These are phyloP conservation scores for Turritopsis dohrnii DNA, from an alignment of 30 jellyfish, hydroid and myxozoan species.

Conservation along the genomic window DNA sequence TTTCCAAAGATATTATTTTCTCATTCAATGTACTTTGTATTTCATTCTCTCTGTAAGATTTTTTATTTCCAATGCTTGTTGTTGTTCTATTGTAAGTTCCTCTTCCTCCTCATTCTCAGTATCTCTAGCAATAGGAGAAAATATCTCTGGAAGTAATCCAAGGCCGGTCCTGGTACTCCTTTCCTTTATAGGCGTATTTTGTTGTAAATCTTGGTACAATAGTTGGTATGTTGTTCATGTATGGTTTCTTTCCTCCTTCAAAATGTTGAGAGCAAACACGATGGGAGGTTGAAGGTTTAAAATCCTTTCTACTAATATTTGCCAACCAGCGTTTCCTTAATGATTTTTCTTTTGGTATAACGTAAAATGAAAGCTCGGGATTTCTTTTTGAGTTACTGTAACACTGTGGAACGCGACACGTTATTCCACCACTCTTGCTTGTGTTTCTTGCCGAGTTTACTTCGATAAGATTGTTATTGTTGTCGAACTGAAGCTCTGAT, in stretches of 20 bases:
- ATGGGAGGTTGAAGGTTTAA: slow-evolving; percentile 14
- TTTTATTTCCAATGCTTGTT: not conserved
- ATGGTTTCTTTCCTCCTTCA: slow-evolving; percentile 9
- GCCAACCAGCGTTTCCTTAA: slow-evolving; percentile 25
- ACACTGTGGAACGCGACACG: not conserved
- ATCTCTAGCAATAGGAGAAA: not conserved
- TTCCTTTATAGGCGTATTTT: not conserved
- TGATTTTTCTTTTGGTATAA: slow-evolving; percentile 9
- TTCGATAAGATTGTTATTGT: not conserved
- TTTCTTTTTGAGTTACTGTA: not conserved
- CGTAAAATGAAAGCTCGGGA: not conserved
- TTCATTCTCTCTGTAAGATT: not conserved
- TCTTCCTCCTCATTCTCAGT: slow-evolving; percentile 6
- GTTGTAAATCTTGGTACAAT: slow-evolving; percentile 31
- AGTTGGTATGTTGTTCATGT: slow-evolving; percentile 23
- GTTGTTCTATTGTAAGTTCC: not conserved
- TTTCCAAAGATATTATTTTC: no score
- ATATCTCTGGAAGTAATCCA: not conserved
- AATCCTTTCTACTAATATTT: slow-evolving; percentile 25
- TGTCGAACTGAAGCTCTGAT: not conserved
- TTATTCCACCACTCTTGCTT: not conserved
- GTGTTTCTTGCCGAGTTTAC: not conserved
- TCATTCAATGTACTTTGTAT: no score
- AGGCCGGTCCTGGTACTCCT: no score
- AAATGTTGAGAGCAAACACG: slow-evolving; percentile 20